These are phyloP conservation scores for Platichthys flesus DNA, from an alignment of 2,113 vertebrate genomes.

Conservation along the genomic window DNA sequence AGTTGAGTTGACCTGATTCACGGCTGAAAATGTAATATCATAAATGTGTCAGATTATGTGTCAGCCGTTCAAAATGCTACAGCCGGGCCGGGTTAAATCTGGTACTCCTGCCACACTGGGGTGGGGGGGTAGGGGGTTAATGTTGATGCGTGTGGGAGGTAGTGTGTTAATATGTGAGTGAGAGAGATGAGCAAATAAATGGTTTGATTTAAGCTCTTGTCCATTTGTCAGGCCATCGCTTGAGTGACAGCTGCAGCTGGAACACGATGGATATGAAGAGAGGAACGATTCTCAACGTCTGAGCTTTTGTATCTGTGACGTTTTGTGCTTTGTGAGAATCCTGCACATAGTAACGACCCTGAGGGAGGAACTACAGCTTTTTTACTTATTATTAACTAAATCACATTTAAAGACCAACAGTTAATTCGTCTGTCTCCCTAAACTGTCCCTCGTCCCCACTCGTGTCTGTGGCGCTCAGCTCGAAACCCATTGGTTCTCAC, in stretches of 20 bases:
- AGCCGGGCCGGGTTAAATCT: slow-evolving; percentile 52
- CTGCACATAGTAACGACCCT: not conserved
- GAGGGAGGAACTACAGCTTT: too few species aligned
- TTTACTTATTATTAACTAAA: too few species aligned
- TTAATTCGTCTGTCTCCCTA: not conserved
- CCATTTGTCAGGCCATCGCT: too few species aligned
- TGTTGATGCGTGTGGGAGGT: too few species aligned
- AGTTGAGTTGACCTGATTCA: slow-evolving; percentile 76
- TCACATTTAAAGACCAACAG: not conserved
- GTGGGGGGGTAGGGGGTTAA: slow-evolving; percentile 51
- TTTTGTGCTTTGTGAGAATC: not conserved
- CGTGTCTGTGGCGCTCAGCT: not conserved
- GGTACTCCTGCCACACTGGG: slow-evolving; percentile 63
- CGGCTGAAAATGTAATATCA: slow-evolving; percentile 74
- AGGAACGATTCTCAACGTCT: too few species aligned
- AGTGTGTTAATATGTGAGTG: not conserved
- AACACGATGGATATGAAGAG: too few species aligned
- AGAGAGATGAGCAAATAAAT: too few species aligned
- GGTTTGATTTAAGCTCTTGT: too few species aligned
- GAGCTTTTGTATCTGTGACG: not conserved
- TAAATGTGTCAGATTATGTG: slow-evolving; percentile 77
- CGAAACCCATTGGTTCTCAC: too few species aligned
- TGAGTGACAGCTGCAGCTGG: not conserved
- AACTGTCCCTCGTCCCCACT: not conserved
- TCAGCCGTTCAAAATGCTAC: slow-evolving; percentile 31